Evolutionary conservation across 1,140 invertebrate species (phyloP), one percentile per base, ranked within the genome.

Genomic region (Penaeus chinensis): DNA sequence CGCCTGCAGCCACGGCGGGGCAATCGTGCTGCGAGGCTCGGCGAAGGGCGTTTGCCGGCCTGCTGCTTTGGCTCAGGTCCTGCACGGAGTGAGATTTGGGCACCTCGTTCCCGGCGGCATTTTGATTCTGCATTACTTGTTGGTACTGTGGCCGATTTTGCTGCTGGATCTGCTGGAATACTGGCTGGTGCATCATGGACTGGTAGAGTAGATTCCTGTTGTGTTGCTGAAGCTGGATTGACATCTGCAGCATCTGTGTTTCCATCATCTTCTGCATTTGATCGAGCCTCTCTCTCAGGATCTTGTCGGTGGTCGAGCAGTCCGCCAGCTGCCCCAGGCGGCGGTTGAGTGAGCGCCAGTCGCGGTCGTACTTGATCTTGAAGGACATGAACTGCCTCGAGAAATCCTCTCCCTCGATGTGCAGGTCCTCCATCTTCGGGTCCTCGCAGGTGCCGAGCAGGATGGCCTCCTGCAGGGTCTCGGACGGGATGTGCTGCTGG

Each of bases 401-500:
- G 24, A 87, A 20, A 32, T 71, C 69, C 62, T 87, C 85, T 27
- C 76, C 82, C 37, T 81, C 85, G 10, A 87, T 63, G 61, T 32
- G 10, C 13, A n/a, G 10, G 10, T 74, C 37, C 20, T 82, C 79
- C 13, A 62, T 37, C 8, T 74, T 87, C 13, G 85, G 24, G 47
- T 82, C 85, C 18, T 86, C 77, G n/a, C 60, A 27, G 47, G 27
- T 87, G 1, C 85, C 85, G 20, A 81, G 66, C 18, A 87, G 18
- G 60, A 87, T 82, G 10, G 85, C 85, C 42, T 87, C 85, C 24
- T 87, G 85, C 24, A 87, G 65, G 18, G 85, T 87, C 78, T 87
- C 85, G 65, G 85, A 79, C 18, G 82, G 16, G 20, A 24, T 20
- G 37, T 69, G 65, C 10, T 66, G 24, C 8, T 42, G 7, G 18